Evolutionary conservation across 2,113 vertebrate genomes (phyloP), one percentile per base, ranked within the genome.

Genomic region (Aptenodytes forsteri): DNA sequence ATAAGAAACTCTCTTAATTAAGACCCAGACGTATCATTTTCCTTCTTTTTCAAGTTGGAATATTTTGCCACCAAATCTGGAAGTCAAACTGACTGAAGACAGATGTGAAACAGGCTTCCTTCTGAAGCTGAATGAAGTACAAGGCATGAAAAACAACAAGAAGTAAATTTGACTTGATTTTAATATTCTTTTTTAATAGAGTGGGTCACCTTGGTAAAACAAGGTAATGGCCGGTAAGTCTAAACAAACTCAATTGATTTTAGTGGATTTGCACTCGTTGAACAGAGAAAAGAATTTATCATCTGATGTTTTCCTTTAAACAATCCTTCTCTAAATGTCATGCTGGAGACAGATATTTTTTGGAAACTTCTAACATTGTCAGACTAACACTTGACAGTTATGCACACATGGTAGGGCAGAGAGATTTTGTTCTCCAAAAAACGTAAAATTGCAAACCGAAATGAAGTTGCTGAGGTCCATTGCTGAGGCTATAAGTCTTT

Each of bases 21-120:
- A 66, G 21, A 38, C 6, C 13, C 2, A 13, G 5, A 30, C 0
- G 0, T 40, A 20, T 19, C 1, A 8, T 67, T 78, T 64, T 38
- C 26, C 3, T 3, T 32, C 83, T 76, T 38, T 47, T 75, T 54
- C 8, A 40, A 23, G 13, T 38, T 69, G 21, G 64, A 75, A 42
- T 83, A 83, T 59, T 84, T 86, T 36, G 36, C 23, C 21, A 65
- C 13, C 12, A 40, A 62, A 49, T 25, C 25, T 89, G 20, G 15
- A 56, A 84, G 42, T 36, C n/a, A 83, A 69, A 70, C 23, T 61
- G 56, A 69, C 29, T 73, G 29, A n/a, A 80, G 23, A 10, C 40
- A 77, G 38, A 47, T 69, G 38, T 40, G 64, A 77, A 71, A 72
- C 20, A 73, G 38, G 5, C 23, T 50, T 66, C 2, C 7, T 91